phyloP scores from a whole-genome alignment of 2,888 invertebrate genomes.

The Lasiommata megera region DNA sequence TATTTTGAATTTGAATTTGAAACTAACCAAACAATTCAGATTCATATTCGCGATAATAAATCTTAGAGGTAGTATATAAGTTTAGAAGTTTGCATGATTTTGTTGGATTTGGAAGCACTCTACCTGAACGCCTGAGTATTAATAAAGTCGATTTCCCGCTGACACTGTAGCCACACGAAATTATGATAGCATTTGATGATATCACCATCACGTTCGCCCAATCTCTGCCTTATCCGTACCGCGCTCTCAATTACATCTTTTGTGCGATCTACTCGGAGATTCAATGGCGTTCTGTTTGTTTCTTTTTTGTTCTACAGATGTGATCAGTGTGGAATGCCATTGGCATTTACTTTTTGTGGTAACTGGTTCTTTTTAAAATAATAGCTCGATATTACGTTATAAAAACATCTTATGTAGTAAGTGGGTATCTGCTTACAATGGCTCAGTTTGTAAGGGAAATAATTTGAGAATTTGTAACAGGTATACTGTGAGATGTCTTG shows the following conservation, averaged over 20 bases:
- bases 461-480: not conserved
- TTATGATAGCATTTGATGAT: conserved; percentile 39
- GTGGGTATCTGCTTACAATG: not conserved
- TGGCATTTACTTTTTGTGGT: conserved; percentile 4
- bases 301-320: conserved; percentile 5
- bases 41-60: too few relatives aligned
- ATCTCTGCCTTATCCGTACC: conserved; percentile 51
- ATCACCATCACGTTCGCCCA: conserved; percentile 56
- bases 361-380: conserved; percentile 5
- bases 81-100: too few relatives aligned
- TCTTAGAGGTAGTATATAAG: too few relatives aligned
- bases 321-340: conserved; percentile 6
- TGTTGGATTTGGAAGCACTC: too few relatives aligned
- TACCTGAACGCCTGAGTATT: too few relatives aligned
- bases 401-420: too few relatives aligned
- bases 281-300: conserved; percentile 16
- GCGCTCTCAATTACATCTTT: conserved; percentile 45
- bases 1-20: too few relatives aligned
- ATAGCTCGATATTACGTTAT: not conserved
- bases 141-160: conserved; percentile 21
- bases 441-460: too few relatives aligned
- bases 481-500: too few relatives aligned
- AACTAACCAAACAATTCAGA: too few relatives aligned
- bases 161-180: conserved; percentile 34
- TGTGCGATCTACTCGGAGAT: conserved; percentile 32